Conservation (phyloP, 2,888 invertebrate species). For the Dorcus parallelipipedus region DNA sequence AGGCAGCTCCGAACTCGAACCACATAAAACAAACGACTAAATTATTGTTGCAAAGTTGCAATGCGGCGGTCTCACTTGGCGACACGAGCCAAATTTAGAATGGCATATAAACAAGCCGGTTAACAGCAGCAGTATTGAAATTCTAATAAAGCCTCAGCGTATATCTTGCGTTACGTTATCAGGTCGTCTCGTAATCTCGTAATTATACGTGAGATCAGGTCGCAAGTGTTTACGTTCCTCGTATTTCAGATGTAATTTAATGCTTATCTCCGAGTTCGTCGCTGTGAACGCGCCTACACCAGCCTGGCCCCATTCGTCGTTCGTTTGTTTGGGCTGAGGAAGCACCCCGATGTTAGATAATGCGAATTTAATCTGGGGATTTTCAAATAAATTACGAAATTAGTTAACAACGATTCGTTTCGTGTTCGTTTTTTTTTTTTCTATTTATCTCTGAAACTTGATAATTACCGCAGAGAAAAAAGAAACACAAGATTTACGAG, state of each 20-base stretch:
- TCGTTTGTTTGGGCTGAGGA: not conserved
- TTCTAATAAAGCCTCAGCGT: conserved; percentile 3
- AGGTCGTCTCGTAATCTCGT: conserved; percentile 29
- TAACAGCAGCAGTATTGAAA: conserved; percentile 1
- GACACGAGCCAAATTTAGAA: too few relatives aligned
- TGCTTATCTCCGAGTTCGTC: conserved; percentile 27
- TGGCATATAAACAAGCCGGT: not conserved
- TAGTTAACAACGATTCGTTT: not conserved
- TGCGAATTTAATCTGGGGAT: not conserved
- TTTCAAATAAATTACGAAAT: not conserved
- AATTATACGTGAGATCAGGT: conserved; percentile 35
- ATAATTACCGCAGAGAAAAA: too few relatives aligned
- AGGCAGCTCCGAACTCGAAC: too few relatives aligned
- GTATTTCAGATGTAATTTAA: conserved; percentile 37
- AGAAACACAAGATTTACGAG: too few relatives aligned
- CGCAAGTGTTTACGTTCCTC: conserved; percentile 27
- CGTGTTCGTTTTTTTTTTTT: not conserved
- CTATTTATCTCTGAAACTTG: not conserved
- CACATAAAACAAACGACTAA: too few relatives aligned
- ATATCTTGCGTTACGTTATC: conserved; percentile 6
- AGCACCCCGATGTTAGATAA: not conserved
- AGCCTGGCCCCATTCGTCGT: not conserved
- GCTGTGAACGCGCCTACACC: conserved; percentile 1
- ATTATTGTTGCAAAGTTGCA: too few relatives aligned
- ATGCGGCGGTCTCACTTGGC: too few relatives aligned